These are phyloP conservation scores for Corythornis madagascariensis DNA, from an alignment of 2,113 vertebrate genomes.

Conservation along the genomic window DNA sequence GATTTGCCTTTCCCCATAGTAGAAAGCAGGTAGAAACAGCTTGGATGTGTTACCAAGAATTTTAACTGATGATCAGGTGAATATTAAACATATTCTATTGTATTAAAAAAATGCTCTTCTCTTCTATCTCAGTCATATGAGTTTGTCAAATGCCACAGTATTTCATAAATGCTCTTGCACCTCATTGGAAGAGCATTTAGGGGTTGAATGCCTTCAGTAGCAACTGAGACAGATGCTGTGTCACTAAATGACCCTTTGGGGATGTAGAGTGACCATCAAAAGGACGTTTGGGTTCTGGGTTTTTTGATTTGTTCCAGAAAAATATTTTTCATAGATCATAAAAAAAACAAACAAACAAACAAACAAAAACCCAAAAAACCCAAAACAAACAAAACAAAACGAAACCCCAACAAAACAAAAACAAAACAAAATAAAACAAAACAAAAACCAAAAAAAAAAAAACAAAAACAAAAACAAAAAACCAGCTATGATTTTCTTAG, in stretches of 20 bases:
- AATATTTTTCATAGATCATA: conserved; percentile 35
- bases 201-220: conserved; percentile 26
- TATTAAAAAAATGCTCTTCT: conserved; percentile 8
- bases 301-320: conserved; percentile 54
- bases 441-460: neutral
- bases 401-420: no score
- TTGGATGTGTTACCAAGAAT: neutral
- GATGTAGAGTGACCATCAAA: conserved; percentile 6
- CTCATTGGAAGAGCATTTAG: neutral
- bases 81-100: conserved; percentile 32
- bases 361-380: no score
- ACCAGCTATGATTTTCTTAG: neutral
- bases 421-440: no score
- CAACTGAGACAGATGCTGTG: conserved; percentile 30
- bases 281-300: conserved; percentile 15
- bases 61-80: neutral
- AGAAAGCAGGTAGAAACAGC: neutral
- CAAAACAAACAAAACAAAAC: no score
- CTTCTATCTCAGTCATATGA: neutral
- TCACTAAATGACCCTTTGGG: conserved; percentile 21
- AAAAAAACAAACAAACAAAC: neutral
- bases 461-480: neutral
- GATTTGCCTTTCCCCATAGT: neutral
- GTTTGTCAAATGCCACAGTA: conserved; percentile 45
- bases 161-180: neutral